These are phyloP conservation scores for Masnerella sp. DNA, from an alignment of 2,888 invertebrate genomes.

Conservation along the genomic window DNA sequence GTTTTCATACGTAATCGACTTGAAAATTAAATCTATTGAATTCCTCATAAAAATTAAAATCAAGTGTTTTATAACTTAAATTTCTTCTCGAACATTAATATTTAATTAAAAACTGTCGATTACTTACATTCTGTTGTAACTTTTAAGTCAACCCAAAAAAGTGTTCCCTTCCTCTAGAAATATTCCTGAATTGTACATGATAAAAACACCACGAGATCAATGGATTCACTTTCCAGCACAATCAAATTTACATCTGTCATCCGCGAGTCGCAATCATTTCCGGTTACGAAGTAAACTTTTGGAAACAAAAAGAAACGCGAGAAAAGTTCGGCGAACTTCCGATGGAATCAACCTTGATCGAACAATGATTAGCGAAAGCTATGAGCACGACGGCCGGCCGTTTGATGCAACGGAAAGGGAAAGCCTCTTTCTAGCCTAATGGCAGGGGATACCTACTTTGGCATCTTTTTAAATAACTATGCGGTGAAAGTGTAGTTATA, in stretches of 20 bases:
- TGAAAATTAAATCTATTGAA: too few relatives aligned
- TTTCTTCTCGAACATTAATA: too few relatives aligned
- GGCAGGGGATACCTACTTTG: slow-evolving; percentile 59
- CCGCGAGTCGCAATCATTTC: background rate
- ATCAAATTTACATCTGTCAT: background rate
- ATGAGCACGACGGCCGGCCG: slow-evolving; percentile 21
- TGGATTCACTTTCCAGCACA: too few relatives aligned
- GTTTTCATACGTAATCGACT: too few relatives aligned
- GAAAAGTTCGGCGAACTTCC: slow-evolving; percentile 15
- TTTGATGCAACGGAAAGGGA: slow-evolving; percentile 62
- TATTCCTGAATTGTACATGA: too few relatives aligned
- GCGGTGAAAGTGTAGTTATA: slow-evolving; percentile 60
- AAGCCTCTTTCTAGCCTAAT: slow-evolving; percentile 63
- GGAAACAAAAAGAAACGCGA: background rate
- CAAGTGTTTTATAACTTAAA: too few relatives aligned
- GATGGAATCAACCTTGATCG: slow-evolving; percentile 46
- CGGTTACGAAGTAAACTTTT: background rate
- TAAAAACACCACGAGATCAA: too few relatives aligned
- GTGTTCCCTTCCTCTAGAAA: too few relatives aligned
- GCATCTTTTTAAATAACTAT: slow-evolving; percentile 52
- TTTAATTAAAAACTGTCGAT: too few relatives aligned
- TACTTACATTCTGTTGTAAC: too few relatives aligned
- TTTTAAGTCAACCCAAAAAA: too few relatives aligned
- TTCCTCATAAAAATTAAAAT: too few relatives aligned
- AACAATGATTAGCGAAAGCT: slow-evolving; percentile 60